Base-by-base conservation (phyloP, 2,888 invertebrate genomes). In the Apamea epomidion region DNA sequence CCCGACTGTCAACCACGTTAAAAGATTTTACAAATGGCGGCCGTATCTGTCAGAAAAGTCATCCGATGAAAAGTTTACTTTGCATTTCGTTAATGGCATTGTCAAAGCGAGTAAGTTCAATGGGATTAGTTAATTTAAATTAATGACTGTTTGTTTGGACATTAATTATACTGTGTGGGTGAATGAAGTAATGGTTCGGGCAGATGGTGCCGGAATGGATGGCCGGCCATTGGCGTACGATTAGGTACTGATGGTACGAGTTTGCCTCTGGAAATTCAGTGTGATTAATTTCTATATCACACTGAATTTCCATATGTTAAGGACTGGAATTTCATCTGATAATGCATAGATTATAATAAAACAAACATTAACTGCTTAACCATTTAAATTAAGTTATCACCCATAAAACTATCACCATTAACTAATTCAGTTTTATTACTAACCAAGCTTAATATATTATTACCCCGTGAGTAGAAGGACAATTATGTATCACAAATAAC, bases 101-200 rank as follows among this genome's bases (percentile, higher is more conserved):
- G 83, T 79, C 81, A 88, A 77, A 87, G 74, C 69, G 78, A 87
- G 78, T 82, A 67, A 80, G 58, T 88, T 82, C 76, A 78, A 78
- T 76, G 65, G 73, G 74, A 83, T 58, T 79, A 67, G 79, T 79
- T 84, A 79, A 78, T 85, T 85, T 72, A 85, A 80, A 85, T 72
- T 76, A 82, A 87, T 79, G 82, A 82, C n/a, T 82, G 69, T 82
- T 84, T 82, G 85, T 82, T 87, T 72, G 74, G 80, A 79, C 84
- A 84, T 84, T 87, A 84, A 87, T 78, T 82, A 77, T 82, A 77
- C 72, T 74, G 32, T 76, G 86, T 84, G 86, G 87, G 86, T 82
- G 32, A 42, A 79, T 78, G 54, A 74, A 84, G 84, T 76, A 81
- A 87, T 86, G 86, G 76, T 62, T 78, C 54, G 45, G 76, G 74